Conservation (phyloP, 53 echinoderm and acorn worm genomes). For the Actinopyga echinites region DNA sequence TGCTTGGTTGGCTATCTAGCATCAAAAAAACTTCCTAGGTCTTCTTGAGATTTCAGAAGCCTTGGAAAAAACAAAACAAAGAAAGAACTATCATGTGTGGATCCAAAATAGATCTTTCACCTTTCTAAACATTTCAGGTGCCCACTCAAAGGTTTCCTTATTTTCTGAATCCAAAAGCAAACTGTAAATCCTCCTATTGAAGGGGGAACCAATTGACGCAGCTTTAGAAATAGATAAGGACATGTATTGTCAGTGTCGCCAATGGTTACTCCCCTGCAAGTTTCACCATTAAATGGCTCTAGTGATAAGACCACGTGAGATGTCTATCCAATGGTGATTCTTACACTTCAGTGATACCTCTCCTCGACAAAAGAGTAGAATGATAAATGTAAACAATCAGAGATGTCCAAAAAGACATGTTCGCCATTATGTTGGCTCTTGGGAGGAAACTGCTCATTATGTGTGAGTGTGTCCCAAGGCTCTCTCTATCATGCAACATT, state of each 20-base stretch:
- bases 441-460: background rate
- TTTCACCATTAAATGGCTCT: background rate
- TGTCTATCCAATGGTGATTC: background rate
- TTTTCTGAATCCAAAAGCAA: background rate
- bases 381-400: slow-evolving; percentile 15
- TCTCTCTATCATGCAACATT: slow-evolving; percentile 1
- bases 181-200: background rate
- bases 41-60: slow-evolving; percentile 6
- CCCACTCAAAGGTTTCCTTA: slow-evolving; percentile 18
- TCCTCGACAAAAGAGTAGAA: background rate
- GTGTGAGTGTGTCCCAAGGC: slow-evolving; percentile 6
- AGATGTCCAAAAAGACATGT: background rate
- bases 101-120: slow-evolving; percentile 30
- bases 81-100: slow-evolving; percentile 18
- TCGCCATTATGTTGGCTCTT: background rate
- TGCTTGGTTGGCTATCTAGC: too few species aligned
- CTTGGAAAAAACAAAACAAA: slow-evolving; percentile 3
- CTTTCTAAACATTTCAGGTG: slow-evolving; percentile 6
- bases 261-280: slow-evolving; percentile 1
- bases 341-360: background rate
- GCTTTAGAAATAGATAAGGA: background rate
- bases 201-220: background rate
- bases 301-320: background rate
- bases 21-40: background rate
- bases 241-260: too few species aligned